A percentile compares a stretch with the other conserved stretches of the same genome.
Conservation (phyloP, 2,888 invertebrate species). For the Ornithoptera priamus region DNA sequence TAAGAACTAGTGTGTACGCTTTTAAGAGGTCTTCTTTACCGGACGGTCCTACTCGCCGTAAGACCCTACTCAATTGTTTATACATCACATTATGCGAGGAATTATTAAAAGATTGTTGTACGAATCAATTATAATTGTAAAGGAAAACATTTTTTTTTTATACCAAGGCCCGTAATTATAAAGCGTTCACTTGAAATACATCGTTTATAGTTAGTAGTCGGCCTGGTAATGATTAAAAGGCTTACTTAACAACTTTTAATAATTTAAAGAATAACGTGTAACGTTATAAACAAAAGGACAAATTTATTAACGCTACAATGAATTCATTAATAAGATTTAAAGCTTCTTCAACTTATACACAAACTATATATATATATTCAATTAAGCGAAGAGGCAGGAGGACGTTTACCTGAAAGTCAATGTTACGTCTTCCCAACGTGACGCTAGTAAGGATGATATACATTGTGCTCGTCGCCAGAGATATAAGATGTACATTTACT, state of each 20-base stretch:
- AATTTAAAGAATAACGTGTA: conserved; percentile 10
- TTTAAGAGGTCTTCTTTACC: not conserved
- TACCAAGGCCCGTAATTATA: conserved; percentile 37
- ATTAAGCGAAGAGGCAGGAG: no score
- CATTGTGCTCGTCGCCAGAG: no score
- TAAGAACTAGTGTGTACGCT: not conserved
- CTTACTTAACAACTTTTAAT: conserved; percentile 7
- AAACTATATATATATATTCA: no score
- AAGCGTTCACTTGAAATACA: conserved; percentile 36
- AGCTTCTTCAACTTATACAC: no score
- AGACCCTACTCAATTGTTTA: conserved; percentile 30
- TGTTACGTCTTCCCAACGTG: no score
- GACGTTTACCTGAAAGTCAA: no score
- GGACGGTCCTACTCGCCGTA: conserved; percentile 5
- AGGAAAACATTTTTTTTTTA: conserved; percentile 28
- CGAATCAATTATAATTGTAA: conserved; percentile 31
- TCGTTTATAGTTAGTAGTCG: conserved; percentile 35
- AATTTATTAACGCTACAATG: not conserved
- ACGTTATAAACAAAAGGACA: not conserved
- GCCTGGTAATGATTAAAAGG: conserved; percentile 31
- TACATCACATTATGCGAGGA: conserved; percentile 35
- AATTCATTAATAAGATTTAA: no score
- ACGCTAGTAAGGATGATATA: no score
- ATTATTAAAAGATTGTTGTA: conserved; percentile 31
- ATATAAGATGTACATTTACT: no score